Evolutionary conservation across 2,113 vertebrate species (phyloP), one percentile per base, ranked within the genome.

Genomic region (Nibea albiflora): DNA sequence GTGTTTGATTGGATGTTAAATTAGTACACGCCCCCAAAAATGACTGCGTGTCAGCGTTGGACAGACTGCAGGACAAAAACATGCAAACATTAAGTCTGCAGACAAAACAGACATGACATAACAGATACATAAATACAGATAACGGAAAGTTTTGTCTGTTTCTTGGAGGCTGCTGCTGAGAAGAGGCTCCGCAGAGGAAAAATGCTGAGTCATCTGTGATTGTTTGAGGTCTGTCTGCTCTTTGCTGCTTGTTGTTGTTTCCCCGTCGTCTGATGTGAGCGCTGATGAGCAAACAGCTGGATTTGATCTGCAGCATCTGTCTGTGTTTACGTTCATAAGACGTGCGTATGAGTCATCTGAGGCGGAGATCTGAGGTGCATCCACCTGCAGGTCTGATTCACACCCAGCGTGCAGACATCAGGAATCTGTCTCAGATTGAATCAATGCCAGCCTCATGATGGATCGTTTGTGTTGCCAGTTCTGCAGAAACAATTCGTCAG

Each of bases 271-370:
- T 83, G 83, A 88, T 83, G 87, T 70, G 70, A 82, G 81, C 22
- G 15, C 53, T 28, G 63, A 86, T 64, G 83, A 86, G 80, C 81
- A 76, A 64, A 84, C 88, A 92, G 86, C 87, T 91, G 81, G 76
- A 80, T 81, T 58, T 87, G 81, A 93, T 94, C 90, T 73, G 49
- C 56, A 84, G 76, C 92, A 93, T 91, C 88, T 94, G 92, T 87
- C 83, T 71, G 54, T 61, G 56, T 80, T 70, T 78, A 68, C 61
- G 53, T 84, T 65, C 76, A 67, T 66, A 31, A 73, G 69, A 65
- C 58, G 62, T 78, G 68, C 24, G 17, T 24, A 19, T 80, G 86
- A 93, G 84, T 88, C 91, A 89, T 42, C 81, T 42, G 26, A 58
- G 53, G 78, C 61, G 49, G 10, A 10, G 53, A 71, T 66, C 67